A percentile compares a stretch with the other conserved stretches of the same genome.
These are phyloP conservation scores for Artibeus lituratus DNA, from an alignment of 2,797 vertebrate genomes.

Conservation along the genomic window DNA sequence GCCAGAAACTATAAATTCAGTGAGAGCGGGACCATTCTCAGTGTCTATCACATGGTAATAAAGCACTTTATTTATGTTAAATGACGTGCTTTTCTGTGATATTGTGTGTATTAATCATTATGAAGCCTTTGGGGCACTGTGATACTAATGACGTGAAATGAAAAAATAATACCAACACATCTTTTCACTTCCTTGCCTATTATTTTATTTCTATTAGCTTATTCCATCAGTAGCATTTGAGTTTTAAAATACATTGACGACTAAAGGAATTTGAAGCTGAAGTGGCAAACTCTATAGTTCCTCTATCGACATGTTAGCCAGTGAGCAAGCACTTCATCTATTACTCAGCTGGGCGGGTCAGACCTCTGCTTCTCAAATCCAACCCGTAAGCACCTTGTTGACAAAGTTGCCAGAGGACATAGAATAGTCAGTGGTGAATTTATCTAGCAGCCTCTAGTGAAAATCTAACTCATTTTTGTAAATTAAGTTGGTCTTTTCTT, in stretches of 20 bases:
- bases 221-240: not conserved
- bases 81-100: not conserved
- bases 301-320: not conserved
- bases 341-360: not conserved
- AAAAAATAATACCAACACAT: not conserved
- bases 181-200: not conserved
- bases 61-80: not conserved
- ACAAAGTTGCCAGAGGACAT: constrained; percentile 34
- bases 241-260: not conserved
- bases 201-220: constrained; percentile 34
- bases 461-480: constrained; percentile 43
- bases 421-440: constrained; percentile 49
- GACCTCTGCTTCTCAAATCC: not conserved
- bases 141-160: not conserved
- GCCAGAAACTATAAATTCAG: not conserved
- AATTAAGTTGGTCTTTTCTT: constrained; percentile 18
- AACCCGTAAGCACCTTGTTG: not conserved
- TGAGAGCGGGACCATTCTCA: not conserved
- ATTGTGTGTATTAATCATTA: not conserved
- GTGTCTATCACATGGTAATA: not conserved
- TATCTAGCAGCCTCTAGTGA: constrained; percentile 7
- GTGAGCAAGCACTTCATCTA: not conserved
- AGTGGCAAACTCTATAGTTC: not conserved
- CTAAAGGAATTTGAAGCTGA: not conserved
- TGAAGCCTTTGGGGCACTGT: not conserved